Evolutionary conservation across 92 coral and sea anemone genomes (phyloP).

Genomic region (Diadumene lineata): DNA sequence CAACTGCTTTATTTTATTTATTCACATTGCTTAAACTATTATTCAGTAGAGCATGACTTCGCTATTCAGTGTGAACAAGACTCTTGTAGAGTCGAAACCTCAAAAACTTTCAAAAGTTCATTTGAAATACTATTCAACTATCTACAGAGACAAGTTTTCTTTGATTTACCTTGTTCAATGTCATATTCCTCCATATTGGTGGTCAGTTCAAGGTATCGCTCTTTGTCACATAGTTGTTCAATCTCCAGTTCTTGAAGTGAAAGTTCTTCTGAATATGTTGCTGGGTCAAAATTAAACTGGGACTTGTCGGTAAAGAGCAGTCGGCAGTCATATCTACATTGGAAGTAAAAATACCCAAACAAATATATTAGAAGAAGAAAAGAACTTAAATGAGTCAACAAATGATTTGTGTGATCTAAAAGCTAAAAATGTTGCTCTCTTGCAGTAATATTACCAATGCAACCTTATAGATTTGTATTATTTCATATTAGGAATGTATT

Average conservation of each 20-base stretch:
- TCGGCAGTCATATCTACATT: slow-evolving; percentile 85
- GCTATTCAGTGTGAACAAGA: too few relatives aligned
- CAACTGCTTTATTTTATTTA: too few relatives aligned
- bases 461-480: too few relatives aligned
- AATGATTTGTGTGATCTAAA: slow-evolving; percentile 1
- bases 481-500: too few relatives aligned
- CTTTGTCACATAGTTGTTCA: slow-evolving; percentile 86
- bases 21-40: too few relatives aligned
- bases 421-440: background rate
- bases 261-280: slow-evolving; percentile 17
- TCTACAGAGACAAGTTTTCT: background rate
- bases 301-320: slow-evolving; percentile 81
- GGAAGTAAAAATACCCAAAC: slow-evolving; percentile 21
- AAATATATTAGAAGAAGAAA: slow-evolving; percentile 9
- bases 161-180: slow-evolving; percentile 57
- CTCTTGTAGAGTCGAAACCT: too few relatives aligned
- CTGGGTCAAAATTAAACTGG: slow-evolving; percentile 61
- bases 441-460: too few relatives aligned
- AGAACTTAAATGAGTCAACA: background rate
- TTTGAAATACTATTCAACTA: too few relatives aligned
- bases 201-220: slow-evolving; percentile 81
- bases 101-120: too few relatives aligned
- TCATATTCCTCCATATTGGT: slow-evolving; percentile 70
- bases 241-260: slow-evolving; percentile 69
- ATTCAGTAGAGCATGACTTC: too few relatives aligned